Evolutionary conservation across 2,888 invertebrate genomes (phyloP).

Genomic region (Chymomyza amoena): DNA sequence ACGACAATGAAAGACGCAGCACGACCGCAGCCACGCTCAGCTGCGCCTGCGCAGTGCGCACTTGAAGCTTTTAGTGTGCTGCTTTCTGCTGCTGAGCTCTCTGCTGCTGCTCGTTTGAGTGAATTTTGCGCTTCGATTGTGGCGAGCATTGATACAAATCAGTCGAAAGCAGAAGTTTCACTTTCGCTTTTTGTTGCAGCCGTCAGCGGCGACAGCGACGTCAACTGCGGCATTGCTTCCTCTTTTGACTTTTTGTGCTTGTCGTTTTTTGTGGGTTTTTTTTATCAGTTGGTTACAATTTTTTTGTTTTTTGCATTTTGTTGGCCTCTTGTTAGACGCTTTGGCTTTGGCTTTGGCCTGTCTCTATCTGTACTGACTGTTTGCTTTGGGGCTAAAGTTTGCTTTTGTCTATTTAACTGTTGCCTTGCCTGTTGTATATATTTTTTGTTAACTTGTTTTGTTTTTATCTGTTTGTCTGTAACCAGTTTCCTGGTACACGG

Average conservation of each 20-base stretch:
- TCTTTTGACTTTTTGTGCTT: constrained; percentile 16
- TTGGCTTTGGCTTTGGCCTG: constrained; percentile 8
- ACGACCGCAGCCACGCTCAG: constrained; percentile 46
- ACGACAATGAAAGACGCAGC: background rate
- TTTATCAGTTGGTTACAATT: constrained; percentile 9
- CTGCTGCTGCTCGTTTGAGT: constrained; percentile 24
- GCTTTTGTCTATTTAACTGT: constrained; percentile 6
- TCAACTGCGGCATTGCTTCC: background rate
- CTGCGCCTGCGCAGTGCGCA: constrained; percentile 59
- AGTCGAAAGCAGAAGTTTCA: constrained; percentile 77
- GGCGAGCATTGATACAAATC: constrained; percentile 58
- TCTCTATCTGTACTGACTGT: constrained; percentile 10
- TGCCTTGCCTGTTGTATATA: constrained; percentile 13
- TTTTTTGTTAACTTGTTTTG: constrained; percentile 12
- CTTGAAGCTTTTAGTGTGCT: constrained; percentile 1
- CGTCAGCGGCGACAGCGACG: background rate
- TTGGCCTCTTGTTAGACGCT: constrained; percentile 16
- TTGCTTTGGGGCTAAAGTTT: constrained; percentile 2
- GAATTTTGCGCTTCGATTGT: constrained; percentile 23
- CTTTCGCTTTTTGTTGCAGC: constrained; percentile 76
- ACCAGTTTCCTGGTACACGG: constrained; percentile 37
- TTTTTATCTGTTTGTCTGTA: constrained; percentile 35
- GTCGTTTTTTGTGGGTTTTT: constrained; percentile 78
- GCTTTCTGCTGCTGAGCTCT: background rate
- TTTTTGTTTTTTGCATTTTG: constrained; percentile 5